Evolutionary conservation across 1,140 invertebrate species (phyloP).

Genomic region (Chironomus striatipennis): DNA sequence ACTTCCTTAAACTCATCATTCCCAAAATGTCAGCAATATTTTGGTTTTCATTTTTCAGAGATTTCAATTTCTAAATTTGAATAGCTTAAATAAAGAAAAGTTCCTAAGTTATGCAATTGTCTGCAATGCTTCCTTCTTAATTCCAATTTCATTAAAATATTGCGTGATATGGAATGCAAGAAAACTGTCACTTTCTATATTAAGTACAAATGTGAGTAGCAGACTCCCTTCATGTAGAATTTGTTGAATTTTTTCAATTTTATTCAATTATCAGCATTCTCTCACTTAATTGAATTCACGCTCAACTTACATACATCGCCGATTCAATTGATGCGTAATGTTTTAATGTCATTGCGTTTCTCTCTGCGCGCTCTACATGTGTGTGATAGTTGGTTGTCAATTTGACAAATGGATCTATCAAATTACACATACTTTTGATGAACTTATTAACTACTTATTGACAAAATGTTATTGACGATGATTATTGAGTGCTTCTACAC

Average conservation of each 20-base stretch:
- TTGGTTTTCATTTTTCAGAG: too few relatives aligned
- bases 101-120: too few relatives aligned
- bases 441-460: not conserved
- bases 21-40: too few relatives aligned
- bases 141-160: too few relatives aligned
- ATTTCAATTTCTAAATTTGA: too few relatives aligned
- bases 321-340: constrained; percentile 1
- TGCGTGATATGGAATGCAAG: not conserved
- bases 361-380: not conserved
- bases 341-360: not conserved
- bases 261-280: not conserved
- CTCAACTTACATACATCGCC: not conserved
- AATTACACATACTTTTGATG: constrained; percentile 8
- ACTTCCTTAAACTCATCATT: too few relatives aligned
- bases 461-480: not conserved
- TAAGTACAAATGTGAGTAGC: not conserved
- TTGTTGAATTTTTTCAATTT: not conserved
- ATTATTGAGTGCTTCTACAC: too few relatives aligned
- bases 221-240: too few relatives aligned
- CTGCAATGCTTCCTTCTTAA: too few relatives aligned
- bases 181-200: not conserved
- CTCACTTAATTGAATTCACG: constrained; percentile 1
- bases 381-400: not conserved
- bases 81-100: too few relatives aligned
- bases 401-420: not conserved